These are phyloP conservation scores for Perca flavescens DNA, from an alignment of 2,113 vertebrate species.

Conservation along the genomic window DNA sequence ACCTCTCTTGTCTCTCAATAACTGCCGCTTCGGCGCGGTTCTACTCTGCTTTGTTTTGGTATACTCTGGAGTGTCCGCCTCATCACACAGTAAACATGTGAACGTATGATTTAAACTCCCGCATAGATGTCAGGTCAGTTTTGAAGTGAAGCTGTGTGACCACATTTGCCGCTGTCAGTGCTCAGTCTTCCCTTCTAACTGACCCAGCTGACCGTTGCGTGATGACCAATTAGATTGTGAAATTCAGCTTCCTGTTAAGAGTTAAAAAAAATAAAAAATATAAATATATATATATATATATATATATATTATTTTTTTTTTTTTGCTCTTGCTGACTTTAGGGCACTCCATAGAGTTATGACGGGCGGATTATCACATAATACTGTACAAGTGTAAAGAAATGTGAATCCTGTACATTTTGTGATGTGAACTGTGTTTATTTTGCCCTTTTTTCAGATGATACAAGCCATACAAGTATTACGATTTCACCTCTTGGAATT, in stretches of 20 bases:
- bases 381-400: background rate
- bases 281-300: background rate
- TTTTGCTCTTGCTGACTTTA: background rate
- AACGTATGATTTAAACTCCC: constrained; percentile 69
- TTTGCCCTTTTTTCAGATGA: constrained; percentile 89
- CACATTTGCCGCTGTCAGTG: constrained; percentile 64
- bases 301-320: no score
- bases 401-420: background rate
- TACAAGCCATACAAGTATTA: constrained; percentile 99
- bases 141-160: constrained; percentile 47
- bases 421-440: constrained; percentile 24
- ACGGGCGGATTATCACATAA: background rate
- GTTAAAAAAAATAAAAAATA: no score
- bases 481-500: constrained; percentile 99
- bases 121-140: constrained; percentile 58
- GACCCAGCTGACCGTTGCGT: constrained; percentile 61
- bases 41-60: constrained; percentile 19
- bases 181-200: constrained; percentile 31
- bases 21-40: constrained; percentile 17
- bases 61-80: constrained; percentile 56
- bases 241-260: background rate
- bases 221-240: constrained; percentile 35
- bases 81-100: constrained; percentile 66
- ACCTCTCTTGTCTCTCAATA: constrained; percentile 37
- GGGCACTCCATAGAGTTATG: constrained; percentile 1